Conservation (phyloP, 2,888 invertebrate species). For the Sarcophaga variegata region DNA sequence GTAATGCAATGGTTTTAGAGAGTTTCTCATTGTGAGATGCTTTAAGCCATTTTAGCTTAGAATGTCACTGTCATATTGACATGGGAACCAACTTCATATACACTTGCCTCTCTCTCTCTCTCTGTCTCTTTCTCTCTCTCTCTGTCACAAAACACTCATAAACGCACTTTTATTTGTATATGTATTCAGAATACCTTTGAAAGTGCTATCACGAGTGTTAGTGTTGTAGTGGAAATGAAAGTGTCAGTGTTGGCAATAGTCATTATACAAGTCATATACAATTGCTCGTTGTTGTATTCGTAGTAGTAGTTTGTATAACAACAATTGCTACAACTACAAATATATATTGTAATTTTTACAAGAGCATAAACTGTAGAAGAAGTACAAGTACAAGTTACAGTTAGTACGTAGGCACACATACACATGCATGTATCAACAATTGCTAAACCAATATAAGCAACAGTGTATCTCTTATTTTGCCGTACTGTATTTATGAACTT, state of each 20-base stretch:
- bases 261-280: background rate
- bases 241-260: background rate
- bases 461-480: background rate
- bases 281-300: background rate
- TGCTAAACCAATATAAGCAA: background rate
- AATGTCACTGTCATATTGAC: constrained; percentile 61
- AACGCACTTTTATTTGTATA: background rate
- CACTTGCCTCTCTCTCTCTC: background rate
- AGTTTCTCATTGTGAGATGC: constrained; percentile 38
- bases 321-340: background rate
- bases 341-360: background rate
- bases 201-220: background rate
- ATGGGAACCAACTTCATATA: constrained; percentile 9
- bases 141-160: background rate
- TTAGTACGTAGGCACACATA: background rate
- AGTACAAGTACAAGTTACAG: background rate
- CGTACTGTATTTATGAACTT: background rate
- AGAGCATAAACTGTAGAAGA: background rate
- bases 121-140: too few species aligned
- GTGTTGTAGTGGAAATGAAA: background rate
- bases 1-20: constrained; percentile 47
- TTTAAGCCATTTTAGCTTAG: constrained; percentile 58
- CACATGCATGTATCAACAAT: too few species aligned
- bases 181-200: background rate
- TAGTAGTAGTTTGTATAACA: background rate